Evolutionary conservation across 2,797 vertebrate species (phyloP), one percentile per base, ranked within the genome.

Genomic region (Acropternis orthonyx): DNA sequence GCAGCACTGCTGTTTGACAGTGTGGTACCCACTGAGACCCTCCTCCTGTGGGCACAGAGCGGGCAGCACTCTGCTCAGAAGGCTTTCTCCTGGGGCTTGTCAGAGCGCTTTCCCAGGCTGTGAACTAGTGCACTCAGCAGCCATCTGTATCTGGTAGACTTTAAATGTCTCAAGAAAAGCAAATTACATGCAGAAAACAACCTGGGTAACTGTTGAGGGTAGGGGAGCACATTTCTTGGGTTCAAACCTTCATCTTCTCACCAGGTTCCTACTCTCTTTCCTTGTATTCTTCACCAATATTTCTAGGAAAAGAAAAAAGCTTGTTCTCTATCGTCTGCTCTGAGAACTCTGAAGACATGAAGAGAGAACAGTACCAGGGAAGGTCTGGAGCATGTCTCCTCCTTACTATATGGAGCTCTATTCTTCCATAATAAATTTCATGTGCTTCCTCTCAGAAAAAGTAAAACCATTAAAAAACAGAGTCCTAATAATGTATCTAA

Each of bases 111-210:
- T 88, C 69, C 69, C 76, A 75, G 41, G 26, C 85, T 80, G 63
- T 0, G 0, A 85, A 73, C 30, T 27, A 55, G 55, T 0, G 0
- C 2, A 1, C 66, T 86, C 34, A 74, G 69, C 80, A 61, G 1
- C 32, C 10, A 0, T 30, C 61, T 71, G 52, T 37, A 19, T 41
- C 73, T 88, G 52, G 56, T 32, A 80, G 68, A 44, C 65, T 74
- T 93, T 74, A 74, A 58, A 59, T 20, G 26, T 23, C 68, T 77
- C 44, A 13, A 46, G 68, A 63, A 73, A 39, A 48, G 20, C 12
- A 76, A 79, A 77, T 39, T n/a, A 8, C 22, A 18, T 6, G 49
- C 27, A 63, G 58, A 69, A 86, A 79, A 63, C 18, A 74, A 88
- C 52, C 52, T 88, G 72, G 14, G 27, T 26, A 92, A 46, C 7